A percentile compares a stretch with the other conserved stretches of the same genome.
phyloP scores from a whole-genome alignment of 2,113 vertebrate genomes.

The Camelus bactrianus region DNA sequence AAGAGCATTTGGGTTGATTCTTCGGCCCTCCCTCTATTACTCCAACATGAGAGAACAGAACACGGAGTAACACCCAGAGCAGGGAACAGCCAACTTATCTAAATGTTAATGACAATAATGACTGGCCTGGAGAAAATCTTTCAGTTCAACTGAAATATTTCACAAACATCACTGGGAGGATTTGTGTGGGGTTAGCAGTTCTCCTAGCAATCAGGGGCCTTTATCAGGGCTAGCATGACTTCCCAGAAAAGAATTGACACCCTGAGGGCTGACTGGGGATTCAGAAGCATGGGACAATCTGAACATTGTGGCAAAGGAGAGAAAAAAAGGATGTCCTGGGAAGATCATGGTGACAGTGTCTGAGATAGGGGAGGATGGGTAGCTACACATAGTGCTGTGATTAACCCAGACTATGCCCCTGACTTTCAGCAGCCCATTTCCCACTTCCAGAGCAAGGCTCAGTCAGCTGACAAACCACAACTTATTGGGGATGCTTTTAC shows the following conservation, averaged over 20 bases:
- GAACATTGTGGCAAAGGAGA: not conserved
- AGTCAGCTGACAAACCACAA: not conserved
- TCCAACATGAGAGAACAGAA: slow-evolving; percentile 37
- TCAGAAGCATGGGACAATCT: too few relatives aligned
- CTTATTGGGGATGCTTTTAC: not conserved
- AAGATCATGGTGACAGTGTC: not conserved
- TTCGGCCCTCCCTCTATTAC: not conserved
- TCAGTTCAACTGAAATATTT: slow-evolving; percentile 70
- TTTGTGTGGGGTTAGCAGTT: slow-evolving; percentile 49
- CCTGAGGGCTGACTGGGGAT: rapidly evolving
- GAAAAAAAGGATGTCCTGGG: not conserved
- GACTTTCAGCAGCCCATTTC: not conserved
- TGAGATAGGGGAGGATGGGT: not conserved
- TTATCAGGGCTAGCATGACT: not conserved
- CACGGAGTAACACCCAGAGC: not conserved
- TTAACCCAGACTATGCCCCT: not conserved
- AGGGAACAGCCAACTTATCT: slow-evolving; percentile 62
- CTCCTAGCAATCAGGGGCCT: not conserved
- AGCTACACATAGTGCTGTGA: not conserved
- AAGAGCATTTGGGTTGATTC: slow-evolving; percentile 25
- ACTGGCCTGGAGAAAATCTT: slow-evolving; percentile 67
- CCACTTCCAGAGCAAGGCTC: not conserved
- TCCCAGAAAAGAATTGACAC: not conserved
- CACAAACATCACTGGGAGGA: slow-evolving; percentile 64
- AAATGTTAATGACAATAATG: slow-evolving; percentile 76